Base-by-base conservation (phyloP, 1,140 invertebrate genomes). In the Temnothorax curvispinosus region DNA sequence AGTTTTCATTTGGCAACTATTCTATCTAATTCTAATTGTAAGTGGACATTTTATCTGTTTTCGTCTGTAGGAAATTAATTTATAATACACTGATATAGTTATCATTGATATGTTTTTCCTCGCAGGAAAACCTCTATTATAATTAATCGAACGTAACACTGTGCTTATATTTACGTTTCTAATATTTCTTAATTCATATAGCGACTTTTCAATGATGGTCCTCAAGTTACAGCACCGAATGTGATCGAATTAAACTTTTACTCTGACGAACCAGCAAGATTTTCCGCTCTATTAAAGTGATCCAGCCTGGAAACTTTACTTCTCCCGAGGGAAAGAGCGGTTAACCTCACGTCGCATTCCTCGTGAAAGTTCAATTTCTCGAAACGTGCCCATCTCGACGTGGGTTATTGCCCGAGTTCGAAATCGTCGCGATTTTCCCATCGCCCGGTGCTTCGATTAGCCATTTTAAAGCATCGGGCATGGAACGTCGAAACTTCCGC, bases 181-280 rank as follows among this genome's bases (percentile, higher is more conserved):
- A 32, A 47, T 60, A 60, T 74, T 47, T 41, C 18, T 71, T n/a
- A n/a, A n/a, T n/a, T 32, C 27, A 4, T 74, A 74, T 82, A 60
- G 58, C 8, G 18, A 27, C 38, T 18, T 50, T 75, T 62, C 41
- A 21, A 60, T 35, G 18, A 7, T 32, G 41, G n/a, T n/a, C 11
- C 44, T 62, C 27, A 47, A 75, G 32, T 75, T 62, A n/a, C 75
- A 78, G 56, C 47, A 13, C 56, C 56, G 15, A 60, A 50, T 38
- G 52, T 65, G 80, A 88, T 88, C 76, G 85, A 88, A 87, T 88
- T 88, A 88, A 87, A 88, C 71, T 88, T 87, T 69, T 72, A 41
- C 76, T 67, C 50, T 35, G 85, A 78, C 41, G 32, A 44, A 80
- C 54, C 77, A 47, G 54, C 52, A 82, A 76, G 77, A 88, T 88